Base-by-base conservation (phyloP, 92 coral and sea anemone genomes). In the Epizoanthus rinbou region DNA sequence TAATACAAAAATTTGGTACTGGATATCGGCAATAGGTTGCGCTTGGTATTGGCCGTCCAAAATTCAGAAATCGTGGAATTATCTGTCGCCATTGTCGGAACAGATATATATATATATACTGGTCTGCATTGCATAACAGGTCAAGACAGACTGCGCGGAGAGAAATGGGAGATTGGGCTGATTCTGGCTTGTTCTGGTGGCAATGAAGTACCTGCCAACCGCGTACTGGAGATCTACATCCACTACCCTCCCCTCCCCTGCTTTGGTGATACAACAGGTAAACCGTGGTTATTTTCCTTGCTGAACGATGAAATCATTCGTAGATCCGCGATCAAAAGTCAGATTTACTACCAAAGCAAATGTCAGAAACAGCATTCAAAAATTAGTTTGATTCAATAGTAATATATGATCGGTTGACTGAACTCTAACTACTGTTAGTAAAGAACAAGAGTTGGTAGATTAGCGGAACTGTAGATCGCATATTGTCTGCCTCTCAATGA, bases 301-400 rank as follows among this genome's bases (percentile, higher is more conserved):
- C 10, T 64, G 16, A 64, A 64, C 69, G 69, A 64, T 64, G 69
- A 64, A 64, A 64, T 64, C 69, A 64, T 64, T 17, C 4, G 39
- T 24, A 47, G 54, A 47, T 25, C 33, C 33, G 28, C 9, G 41
- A 64, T 64, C 69, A 24, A 64, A 64, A 64, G 69, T 24, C 33
- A 24, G 69, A 22, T 25, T 64, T 64, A 16, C 69, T 28, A 33
- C 69, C 39, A 64, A 23, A 64, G 16, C 17, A 64, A 10, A 23
- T 5, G 69, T 33, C 3, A 37, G 43, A 37, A 37, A 37, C 43
- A 1, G 3, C 43, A 37, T 37, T 37, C 6, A 10, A 64, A 64
- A 5, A 1, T 33, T 23, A 8, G 33, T 16, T 10, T 5, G 41
- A 15, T 3, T 4, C 25, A 21, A 2, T 19, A 21, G 31, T 63